A percentile compares a stretch with the other conserved stretches of the same genome.
These are phyloP conservation scores for Malurus cyaneus DNA, from an alignment of 2,113 vertebrate genomes.

Conservation along the genomic window DNA sequence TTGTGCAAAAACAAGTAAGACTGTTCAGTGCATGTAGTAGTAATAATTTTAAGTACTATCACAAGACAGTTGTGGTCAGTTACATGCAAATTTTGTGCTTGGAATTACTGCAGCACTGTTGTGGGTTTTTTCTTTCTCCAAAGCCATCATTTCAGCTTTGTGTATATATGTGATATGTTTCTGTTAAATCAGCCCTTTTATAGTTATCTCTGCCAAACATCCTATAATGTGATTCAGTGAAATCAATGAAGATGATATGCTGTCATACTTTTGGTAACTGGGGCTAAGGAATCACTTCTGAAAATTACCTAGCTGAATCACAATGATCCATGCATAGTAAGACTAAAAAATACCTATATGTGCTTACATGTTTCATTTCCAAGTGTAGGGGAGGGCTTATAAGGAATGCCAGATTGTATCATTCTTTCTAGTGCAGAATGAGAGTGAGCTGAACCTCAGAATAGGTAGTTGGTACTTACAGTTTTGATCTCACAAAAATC, in stretches of 20 bases:
- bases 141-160: not conserved
- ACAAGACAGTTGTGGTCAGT: not conserved
- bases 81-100: not conserved
- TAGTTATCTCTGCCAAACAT: not conserved
- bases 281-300: not conserved
- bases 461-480: not conserved
- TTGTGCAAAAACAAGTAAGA: not conserved
- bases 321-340: not conserved
- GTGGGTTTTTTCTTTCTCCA: not conserved
- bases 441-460: not conserved
- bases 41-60: not conserved
- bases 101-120: not conserved
- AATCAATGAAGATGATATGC: not conserved
- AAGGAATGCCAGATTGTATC: not conserved
- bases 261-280: not conserved
- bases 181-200: not conserved
- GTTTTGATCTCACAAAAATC: not conserved
- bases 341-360: not conserved
- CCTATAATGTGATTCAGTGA: not conserved
- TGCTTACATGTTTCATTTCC: not conserved
- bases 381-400: not conserved
- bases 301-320: not conserved
- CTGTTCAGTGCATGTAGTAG: not conserved
- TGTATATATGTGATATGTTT: not conserved
- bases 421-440: not conserved